Evolutionary conservation across 2,797 vertebrate genomes (phyloP), one percentile per base, ranked within the genome.

Genomic region (Cichlasoma orientale): DNA sequence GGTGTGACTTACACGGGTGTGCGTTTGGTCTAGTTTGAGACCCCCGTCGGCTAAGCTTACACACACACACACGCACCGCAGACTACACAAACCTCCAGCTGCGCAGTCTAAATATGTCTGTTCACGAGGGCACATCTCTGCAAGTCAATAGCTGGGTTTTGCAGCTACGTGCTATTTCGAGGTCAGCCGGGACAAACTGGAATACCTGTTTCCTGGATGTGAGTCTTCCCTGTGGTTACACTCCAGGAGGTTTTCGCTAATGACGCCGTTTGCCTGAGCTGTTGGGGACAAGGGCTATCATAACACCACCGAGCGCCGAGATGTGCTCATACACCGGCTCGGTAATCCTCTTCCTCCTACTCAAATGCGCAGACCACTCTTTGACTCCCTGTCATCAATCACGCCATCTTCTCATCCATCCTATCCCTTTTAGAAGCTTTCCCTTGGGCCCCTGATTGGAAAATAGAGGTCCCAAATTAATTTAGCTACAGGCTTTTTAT

Each of bases 311-410:
- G 1, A 19, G 57, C 29, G 54, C 47, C 0, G 1, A 76, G 29
- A 75, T n/a, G 41, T 25, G 53, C 54, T 31, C 38, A 12, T 13
- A 73, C 57, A 23, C 71, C 4, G 18, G 55, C 69, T 56, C 58
- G 7, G 72, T 79, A 33, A 72, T 85, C 66, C 23, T 73, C 83
- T 50, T 55, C 57, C 72, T 75, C 31, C 53, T 52, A 55, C 77
- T 85, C 54, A 54, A 72, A 87, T 52, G 41, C 75, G 57, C 68
- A 56, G 9, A 68, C 14, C 31, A 52, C 76, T 70, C 72, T n/a
- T 33, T 2, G 3, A 70, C 74, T 72, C 50, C 61, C 71, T 1
- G 25, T 88, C 92, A 92, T 93, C 90, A 88, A 89, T 93, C 92
- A 92, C 55, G 27, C 63, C 55, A 61, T 82, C 63, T 58, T 33